A percentile compares a stretch with the other conserved stretches of the same genome.
phyloP scores from a whole-genome alignment of 2,113 vertebrate species.

The Polyodon spathula region DNA sequence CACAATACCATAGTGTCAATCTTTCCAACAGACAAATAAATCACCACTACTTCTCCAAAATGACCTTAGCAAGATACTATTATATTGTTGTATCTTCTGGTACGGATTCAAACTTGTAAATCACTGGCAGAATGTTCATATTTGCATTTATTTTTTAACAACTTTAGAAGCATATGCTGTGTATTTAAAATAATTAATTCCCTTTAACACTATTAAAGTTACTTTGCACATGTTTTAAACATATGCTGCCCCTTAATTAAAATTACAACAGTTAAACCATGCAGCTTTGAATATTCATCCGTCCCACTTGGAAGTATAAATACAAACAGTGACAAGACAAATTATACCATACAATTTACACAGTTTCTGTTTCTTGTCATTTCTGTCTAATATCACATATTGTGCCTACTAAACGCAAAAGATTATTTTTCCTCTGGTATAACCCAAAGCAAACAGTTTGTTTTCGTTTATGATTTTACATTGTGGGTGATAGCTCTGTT shows the following conservation, averaged over 20 bases:
- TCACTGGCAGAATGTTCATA: not conserved
- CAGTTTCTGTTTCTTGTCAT: not conserved
- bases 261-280: not conserved
- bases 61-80: not conserved
- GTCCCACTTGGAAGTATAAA: not conserved
- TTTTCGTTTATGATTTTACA: too few relatives aligned
- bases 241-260: conserved; percentile 3
- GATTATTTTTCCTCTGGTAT: too few relatives aligned
- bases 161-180: not conserved
- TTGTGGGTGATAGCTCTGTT: too few relatives aligned
- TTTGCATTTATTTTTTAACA: not conserved
- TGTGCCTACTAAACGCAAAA: too few relatives aligned
- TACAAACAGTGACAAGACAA: not conserved
- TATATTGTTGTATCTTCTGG: not conserved
- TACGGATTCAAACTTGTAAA: not conserved
- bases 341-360: not conserved
- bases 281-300: not conserved
- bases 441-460: too few relatives aligned
- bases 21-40: not conserved
- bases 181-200: not conserved
- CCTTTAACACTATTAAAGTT: not conserved
- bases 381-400: not conserved
- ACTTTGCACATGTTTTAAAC: conserved; percentile 3
- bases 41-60: not conserved
- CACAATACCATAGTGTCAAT: not conserved